Conservation (phyloP, 1,140 invertebrate species). For the honey bee (Apis mellifera) region DNA sequence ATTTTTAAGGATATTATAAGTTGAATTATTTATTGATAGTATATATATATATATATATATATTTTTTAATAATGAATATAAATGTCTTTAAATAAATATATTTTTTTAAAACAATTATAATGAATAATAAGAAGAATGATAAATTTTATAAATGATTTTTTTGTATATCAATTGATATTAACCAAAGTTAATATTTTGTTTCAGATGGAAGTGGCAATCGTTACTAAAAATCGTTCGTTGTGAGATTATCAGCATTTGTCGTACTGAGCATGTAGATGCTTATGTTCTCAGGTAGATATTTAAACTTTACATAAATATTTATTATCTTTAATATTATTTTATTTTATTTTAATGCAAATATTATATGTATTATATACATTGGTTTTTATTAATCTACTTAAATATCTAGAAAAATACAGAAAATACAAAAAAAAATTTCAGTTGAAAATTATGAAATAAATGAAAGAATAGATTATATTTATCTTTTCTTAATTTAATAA, state of each 20-base stretch:
- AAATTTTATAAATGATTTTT: not conserved
- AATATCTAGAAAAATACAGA: not conserved
- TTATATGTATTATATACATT: not conserved
- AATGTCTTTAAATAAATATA: not conserved
- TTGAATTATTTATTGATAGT: no score
- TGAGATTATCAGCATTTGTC: slow-evolving; percentile 96
- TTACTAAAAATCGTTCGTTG: slow-evolving; percentile 95
- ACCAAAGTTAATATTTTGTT: slow-evolving; percentile 71
- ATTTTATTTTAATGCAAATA: not conserved
- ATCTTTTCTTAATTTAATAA: not conserved
- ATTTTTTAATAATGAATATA: not conserved
- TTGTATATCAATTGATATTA: not conserved
- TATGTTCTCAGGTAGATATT: slow-evolving; percentile 95
- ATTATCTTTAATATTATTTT: not conserved
- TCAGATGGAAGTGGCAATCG: slow-evolving; percentile 91
- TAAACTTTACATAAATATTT: not conserved
- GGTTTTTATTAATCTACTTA: not conserved
- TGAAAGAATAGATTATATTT: not conserved
- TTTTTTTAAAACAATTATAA: not conserved
- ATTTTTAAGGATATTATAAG: no score
- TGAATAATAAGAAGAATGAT: no score
- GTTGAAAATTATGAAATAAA: not conserved
- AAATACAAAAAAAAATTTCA: not conserved
- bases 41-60: no score
- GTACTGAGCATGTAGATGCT: slow-evolving; percentile 95